phyloP scores from a whole-genome alignment of 2,113 vertebrate genomes.

The Romanogobio albipinnatus region DNA sequence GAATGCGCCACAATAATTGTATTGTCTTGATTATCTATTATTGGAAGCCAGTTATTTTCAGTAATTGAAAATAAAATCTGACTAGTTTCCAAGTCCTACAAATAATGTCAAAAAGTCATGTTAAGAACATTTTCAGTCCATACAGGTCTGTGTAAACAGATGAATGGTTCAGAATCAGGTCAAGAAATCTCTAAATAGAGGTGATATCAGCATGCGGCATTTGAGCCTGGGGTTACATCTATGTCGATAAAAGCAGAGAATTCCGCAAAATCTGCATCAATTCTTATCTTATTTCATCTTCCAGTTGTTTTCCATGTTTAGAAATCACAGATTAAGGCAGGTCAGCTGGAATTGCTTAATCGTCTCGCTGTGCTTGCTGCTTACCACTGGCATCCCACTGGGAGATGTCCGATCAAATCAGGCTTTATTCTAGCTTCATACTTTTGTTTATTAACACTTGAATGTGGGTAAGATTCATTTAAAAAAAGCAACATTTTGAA shows the following conservation, averaged over 20 bases:
- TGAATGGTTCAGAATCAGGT: conserved; percentile 35
- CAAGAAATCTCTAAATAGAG: conserved; percentile 58
- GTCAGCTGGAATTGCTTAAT: not conserved
- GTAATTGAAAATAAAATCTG: not conserved
- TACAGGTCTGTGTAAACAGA: conserved; percentile 65
- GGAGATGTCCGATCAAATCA: too few relatives aligned
- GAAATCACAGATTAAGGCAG: not conserved
- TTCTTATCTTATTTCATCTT: not conserved
- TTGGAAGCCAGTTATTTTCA: not conserved
- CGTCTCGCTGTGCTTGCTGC: not conserved
- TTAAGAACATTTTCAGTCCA: not conserved
- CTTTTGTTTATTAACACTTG: too few relatives aligned
- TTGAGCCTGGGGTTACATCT: conserved; percentile 34
- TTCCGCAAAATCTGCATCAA: not conserved
- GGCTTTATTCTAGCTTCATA: too few relatives aligned
- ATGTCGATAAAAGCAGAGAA: conserved; percentile 1
- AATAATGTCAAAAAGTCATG: not conserved
- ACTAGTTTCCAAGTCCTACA: not conserved
- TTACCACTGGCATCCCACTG: not conserved
- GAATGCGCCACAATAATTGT: not conserved
- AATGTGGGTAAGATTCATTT: too few relatives aligned
- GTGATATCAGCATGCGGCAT: conserved; percentile 43
- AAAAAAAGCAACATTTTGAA: too few relatives aligned
- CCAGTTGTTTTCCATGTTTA: not conserved
- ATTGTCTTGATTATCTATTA: not conserved